Conservation (phyloP, 1,140 invertebrate species). For the Drosophila kikkawai region DNA sequence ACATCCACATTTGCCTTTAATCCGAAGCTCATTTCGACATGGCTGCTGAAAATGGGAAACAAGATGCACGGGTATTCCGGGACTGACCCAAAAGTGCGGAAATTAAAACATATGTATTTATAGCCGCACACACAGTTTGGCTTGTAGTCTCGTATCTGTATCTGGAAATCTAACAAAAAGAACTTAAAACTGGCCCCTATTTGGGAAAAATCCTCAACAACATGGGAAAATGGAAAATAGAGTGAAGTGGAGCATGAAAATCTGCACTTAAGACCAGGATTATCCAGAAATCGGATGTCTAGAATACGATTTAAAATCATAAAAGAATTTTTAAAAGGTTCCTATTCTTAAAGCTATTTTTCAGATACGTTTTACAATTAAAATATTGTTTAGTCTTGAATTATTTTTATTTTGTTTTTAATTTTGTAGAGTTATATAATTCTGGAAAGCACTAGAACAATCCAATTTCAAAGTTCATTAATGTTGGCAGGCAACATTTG, state of each 20-base stretch:
- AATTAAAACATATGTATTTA: constrained; percentile 84
- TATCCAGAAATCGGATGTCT: background rate
- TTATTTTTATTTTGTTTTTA: background rate
- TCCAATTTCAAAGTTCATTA: constrained; percentile 12
- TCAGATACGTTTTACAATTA: background rate
- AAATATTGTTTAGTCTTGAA: too few species aligned
- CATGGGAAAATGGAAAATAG: constrained; percentile 4
- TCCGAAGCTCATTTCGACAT: constrained; percentile 61
- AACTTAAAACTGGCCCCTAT: constrained; percentile 64
- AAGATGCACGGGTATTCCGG: constrained; percentile 33
- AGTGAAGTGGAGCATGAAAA: constrained; percentile 33
- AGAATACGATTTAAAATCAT: too few species aligned
- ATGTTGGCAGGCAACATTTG: constrained; percentile 12
- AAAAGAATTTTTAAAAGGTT: background rate
- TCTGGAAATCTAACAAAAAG: constrained; percentile 21
- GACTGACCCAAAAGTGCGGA: constrained; percentile 81
- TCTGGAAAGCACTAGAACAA: background rate
- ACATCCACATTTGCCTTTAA: constrained; percentile 77
- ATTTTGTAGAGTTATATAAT: background rate
- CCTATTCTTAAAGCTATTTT: background rate
- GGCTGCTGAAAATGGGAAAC: constrained; percentile 21
- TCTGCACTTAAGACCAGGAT: constrained; percentile 41
- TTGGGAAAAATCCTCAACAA: constrained; percentile 49
- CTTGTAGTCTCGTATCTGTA: constrained; percentile 41
- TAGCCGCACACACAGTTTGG: constrained; percentile 62